Conservation (phyloP, 2,888 invertebrate species). For the Punctoribates punctum region DNA sequence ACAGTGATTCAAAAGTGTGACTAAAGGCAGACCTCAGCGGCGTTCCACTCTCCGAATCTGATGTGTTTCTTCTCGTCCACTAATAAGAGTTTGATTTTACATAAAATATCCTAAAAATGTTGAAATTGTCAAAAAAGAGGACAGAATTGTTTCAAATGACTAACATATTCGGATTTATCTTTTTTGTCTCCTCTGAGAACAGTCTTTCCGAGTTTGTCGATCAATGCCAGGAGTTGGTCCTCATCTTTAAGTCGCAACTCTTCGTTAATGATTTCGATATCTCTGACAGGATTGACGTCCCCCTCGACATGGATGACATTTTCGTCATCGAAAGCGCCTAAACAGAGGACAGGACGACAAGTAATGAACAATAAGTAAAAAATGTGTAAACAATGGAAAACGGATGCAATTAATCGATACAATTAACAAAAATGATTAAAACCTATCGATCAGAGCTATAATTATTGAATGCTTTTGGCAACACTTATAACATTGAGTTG, state of each 20-base stretch:
- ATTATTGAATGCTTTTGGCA: background rate
- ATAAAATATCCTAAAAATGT: constrained; percentile 72
- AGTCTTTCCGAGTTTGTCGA: constrained; percentile 82
- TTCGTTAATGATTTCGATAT: constrained; percentile 92
- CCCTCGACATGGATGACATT: constrained; percentile 98
- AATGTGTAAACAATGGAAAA: background rate
- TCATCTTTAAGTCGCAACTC: constrained; percentile 92
- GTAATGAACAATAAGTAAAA: no score
- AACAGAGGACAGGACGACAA: background rate
- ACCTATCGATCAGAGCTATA: background rate
- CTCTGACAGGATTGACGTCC: constrained; percentile 93
- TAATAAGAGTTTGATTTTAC: constrained; percentile 76
- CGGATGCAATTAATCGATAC: background rate
- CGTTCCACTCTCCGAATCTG: constrained; percentile 87
- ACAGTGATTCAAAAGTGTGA: background rate
- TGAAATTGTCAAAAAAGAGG: no score
- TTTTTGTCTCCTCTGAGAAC: constrained; percentile 83
- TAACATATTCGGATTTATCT: constrained; percentile 88
- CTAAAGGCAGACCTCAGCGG: constrained; percentile 67
- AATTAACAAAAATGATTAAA: background rate
- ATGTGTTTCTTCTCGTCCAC: constrained; percentile 88
- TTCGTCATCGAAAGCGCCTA: constrained; percentile 94
- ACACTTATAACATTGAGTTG: background rate
- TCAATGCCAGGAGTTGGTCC: constrained; percentile 72
- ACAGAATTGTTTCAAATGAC: constrained; percentile 52